Evolutionary conservation across 2,888 invertebrate species (phyloP), one percentile per base, ranked within the genome.

Genomic region (Nemapogon koenigi): DNA sequence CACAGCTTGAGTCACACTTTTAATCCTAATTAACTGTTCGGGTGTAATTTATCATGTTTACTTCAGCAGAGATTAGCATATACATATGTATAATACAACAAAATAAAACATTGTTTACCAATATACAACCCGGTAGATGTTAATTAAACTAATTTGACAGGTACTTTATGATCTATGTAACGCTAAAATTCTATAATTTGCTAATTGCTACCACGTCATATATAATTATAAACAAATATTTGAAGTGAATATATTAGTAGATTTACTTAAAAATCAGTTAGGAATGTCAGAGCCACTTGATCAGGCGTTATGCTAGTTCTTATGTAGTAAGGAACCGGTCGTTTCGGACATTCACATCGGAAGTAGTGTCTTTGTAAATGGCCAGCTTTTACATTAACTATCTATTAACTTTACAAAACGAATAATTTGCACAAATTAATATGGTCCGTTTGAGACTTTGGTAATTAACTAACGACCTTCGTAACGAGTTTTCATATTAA

Each of bases 331-430:
- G 14, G 11, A 33, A 33, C 33, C 33, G 33, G 33, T 33, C 33
- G 33, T 33, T 33, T 33, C 33, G 33, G 33, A 33, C 33, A 33
- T 33, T 33, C 33, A 33, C 33, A 33, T 33, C 33, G 33, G 33
- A 33, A 33, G 33, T 33, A 33, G 33, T 19, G 15, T 31, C 17
- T 16, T n/a, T n/a, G n/a, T n/a, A n/a, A n/a, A n/a, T n/a, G n/a
- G n/a, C n/a, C n/a, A n/a, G n/a, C n/a, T n/a, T n/a, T n/a, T n/a
- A n/a, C n/a, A n/a, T n/a, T n/a, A n/a, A n/a, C n/a, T n/a, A n/a
- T n/a, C n/a, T n/a, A n/a, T n/a, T n/a, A n/a, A n/a, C n/a, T n/a
- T n/a, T n/a, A n/a, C n/a, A n/a, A n/a, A n/a, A n/a, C n/a, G n/a
- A n/a, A n/a, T n/a, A n/a, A n/a, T n/a, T n/a, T n/a, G n/a, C n/a